A percentile compares a stretch with the other conserved stretches of the same genome.
phyloP scores from a whole-genome alignment of 2,888 invertebrate genomes.

The Lycocerus yunnanus region DNA sequence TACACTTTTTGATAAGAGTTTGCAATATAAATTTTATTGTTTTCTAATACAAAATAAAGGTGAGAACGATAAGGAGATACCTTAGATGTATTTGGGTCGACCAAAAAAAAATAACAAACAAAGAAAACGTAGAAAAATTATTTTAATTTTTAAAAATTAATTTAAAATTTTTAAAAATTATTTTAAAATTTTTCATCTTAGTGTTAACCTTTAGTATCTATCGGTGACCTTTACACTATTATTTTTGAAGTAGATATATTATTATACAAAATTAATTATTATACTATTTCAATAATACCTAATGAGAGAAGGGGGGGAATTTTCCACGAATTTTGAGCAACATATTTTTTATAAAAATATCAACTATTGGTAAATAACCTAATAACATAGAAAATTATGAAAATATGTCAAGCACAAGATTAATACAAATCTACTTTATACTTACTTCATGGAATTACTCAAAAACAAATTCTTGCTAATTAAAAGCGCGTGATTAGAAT shows the following conservation, averaged over 20 bases:
- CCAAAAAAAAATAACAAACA: too few relatives aligned
- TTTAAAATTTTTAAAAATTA: not conserved
- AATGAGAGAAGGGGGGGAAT: too few relatives aligned
- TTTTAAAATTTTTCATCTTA: not conserved
- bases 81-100: not conserved
- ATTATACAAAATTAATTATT: too few relatives aligned
- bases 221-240: too few relatives aligned
- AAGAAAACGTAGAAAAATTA: too few relatives aligned
- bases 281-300: not conserved
- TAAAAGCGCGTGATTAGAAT: not conserved
- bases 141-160: too few relatives aligned
- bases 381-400: not conserved
- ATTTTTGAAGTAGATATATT: too few relatives aligned
- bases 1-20: not conserved
- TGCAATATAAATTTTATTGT: not conserved
- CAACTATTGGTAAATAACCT: too few relatives aligned
- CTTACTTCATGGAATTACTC: not conserved
- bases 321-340: too few relatives aligned
- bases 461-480: not conserved
- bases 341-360: too few relatives aligned
- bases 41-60: not conserved
- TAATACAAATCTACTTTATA: not conserved
- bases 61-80: not conserved
- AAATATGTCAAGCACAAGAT: not conserved
- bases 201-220: not conserved